Conservation (phyloP, 2,797 vertebrate species). For the Sciurus vulgaris region DNA sequence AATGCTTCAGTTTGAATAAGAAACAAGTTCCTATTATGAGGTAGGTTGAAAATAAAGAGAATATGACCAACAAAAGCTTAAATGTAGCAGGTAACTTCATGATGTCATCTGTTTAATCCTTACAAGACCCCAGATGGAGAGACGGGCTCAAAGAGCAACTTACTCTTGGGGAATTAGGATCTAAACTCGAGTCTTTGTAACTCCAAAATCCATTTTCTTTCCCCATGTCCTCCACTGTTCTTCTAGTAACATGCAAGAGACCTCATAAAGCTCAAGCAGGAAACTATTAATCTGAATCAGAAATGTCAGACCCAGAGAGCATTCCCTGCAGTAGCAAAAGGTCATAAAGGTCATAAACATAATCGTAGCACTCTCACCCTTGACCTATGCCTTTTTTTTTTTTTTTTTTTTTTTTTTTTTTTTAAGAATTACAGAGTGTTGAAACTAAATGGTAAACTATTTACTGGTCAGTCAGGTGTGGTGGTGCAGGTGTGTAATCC, state of each 20-base stretch:
- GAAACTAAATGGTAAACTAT: background rate
- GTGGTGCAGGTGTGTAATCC: too few relatives aligned
- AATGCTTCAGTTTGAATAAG: background rate
- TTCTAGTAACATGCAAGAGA: background rate
- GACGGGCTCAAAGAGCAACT: background rate
- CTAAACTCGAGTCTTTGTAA: background rate
- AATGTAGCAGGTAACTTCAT: background rate
- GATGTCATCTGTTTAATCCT: background rate
- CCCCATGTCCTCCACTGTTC: background rate
- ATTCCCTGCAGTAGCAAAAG: background rate
- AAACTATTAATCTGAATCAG: background rate
- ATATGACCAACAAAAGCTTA: background rate
- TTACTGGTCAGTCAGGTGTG: too few relatives aligned
- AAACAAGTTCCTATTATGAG: constrained; percentile 76
- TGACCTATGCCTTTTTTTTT: background rate
- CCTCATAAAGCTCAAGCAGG: background rate
- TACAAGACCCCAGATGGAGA: background rate
- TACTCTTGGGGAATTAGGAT: background rate
- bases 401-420: background rate
- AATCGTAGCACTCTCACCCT: background rate
- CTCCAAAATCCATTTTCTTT: background rate
- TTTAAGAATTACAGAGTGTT: background rate
- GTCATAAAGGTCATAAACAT: background rate
- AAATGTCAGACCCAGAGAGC: background rate
- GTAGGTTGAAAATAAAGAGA: constrained; percentile 82